Base-by-base conservation (phyloP, 2,797 vertebrate genomes). In the Hydrophis major region DNA sequence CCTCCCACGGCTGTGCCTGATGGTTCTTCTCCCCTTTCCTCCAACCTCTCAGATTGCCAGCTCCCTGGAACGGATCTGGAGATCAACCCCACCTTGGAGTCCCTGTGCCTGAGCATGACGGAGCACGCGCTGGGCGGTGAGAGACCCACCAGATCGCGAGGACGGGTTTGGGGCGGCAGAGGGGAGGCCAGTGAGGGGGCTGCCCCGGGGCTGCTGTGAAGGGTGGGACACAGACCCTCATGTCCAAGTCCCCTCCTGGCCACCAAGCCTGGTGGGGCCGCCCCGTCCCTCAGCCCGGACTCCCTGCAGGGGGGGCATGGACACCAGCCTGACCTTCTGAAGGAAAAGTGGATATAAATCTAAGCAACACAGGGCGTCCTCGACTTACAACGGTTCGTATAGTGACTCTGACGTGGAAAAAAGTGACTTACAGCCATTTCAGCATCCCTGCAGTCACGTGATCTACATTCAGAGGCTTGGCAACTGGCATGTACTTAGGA, bases 91-190 rank as follows among this genome's bases (percentile, higher is more conserved):
- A 99, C 98, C 96, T 98, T 99, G 98, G 99, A 99, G 98, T 99
- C 99, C 95, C 98, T 99, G 98, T 99, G 99, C 98, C 98, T 99
- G 98, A 99, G 99, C 98, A 99, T 99, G 99, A 99, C 99, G 53
- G 99, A 99, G 98, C 99, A 99, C 96, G 99, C 99, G 97, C 98
- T 99, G 98, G 99, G 99, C 95, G 99, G 99, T 99, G 96, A 98
- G 95, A 0, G 3, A 14, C 20, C 32, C 56, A 28, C 8, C 32
- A 10, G 12, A 47, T 13, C 0, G 1, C 14, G 18, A 10, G 16
- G n/a, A 16, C 3, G 4, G n/a, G 37, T 28, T 2, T 28, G 32
- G 37, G 7, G 20, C 61, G 47, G 7, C 7, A n/a, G 53, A 25
- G 6, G 37, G 69, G 2, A 90, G 89, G 32, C 55, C n/a, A 4